Evolutionary conservation across 2,888 invertebrate species (phyloP).

Genomic region (Brachylomia viminalis): DNA sequence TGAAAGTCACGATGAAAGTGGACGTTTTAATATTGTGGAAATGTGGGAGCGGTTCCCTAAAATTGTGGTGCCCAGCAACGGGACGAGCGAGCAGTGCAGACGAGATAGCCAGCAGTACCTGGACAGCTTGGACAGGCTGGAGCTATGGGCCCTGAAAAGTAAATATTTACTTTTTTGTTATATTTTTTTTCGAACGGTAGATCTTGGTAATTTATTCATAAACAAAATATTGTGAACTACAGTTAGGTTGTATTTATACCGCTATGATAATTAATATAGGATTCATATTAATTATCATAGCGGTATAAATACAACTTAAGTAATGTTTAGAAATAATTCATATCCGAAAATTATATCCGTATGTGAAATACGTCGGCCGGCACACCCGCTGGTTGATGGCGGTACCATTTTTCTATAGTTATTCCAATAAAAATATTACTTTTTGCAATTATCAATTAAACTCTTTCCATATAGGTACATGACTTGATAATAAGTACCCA

Average conservation of each 20-base stretch:
- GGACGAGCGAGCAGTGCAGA: conserved; percentile 86
- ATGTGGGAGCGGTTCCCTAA: conserved; percentile 85
- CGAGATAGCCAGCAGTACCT: conserved; percentile 83
- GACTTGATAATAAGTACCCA: not conserved
- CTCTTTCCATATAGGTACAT: not conserved
- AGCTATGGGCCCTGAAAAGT: conserved; percentile 91
- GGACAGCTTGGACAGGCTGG: conserved; percentile 82
- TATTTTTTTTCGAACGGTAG: conserved; percentile 1
- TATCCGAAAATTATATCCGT: conserved; percentile 39
- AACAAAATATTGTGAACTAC: not conserved
- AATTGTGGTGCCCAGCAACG: conserved; percentile 85
- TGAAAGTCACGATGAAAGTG: conserved; percentile 77
- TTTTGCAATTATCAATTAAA: not conserved
- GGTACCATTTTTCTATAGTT: conserved; percentile 16
- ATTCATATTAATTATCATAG: not conserved
- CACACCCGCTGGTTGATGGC: conserved; percentile 15
- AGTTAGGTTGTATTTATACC: not conserved
- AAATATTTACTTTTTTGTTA: conserved; percentile 69
- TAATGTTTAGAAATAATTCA: conserved; percentile 11
- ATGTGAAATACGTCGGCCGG: conserved; percentile 12
- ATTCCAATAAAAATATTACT: not conserved
- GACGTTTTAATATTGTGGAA: conserved; percentile 78
- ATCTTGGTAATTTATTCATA: not conserved
- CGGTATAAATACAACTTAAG: not conserved
- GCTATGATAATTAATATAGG: not conserved